Percentiles rank a stretch among this genome's conserved stretches.
These are phyloP conservation scores for Tenthredo notha DNA, from an alignment of 2,888 invertebrate species.

Conservation along the genomic window DNA sequence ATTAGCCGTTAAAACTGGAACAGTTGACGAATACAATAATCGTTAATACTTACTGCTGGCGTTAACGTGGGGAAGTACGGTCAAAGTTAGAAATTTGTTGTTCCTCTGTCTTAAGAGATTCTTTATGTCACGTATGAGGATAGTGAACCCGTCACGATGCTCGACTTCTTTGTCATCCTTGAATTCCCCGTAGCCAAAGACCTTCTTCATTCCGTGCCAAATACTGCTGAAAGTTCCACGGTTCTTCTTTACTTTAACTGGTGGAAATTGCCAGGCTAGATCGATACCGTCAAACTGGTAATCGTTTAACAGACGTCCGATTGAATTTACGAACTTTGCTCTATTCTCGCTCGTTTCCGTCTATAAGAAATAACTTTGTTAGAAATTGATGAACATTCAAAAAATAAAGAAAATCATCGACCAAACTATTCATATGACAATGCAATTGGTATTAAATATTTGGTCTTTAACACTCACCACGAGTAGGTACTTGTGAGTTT, in stretches of 20 bases:
- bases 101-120: constrained; percentile 84
- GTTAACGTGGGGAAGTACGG: constrained; percentile 87
- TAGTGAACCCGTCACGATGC: constrained; percentile 89
- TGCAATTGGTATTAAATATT: neutral
- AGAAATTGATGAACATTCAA: constrained; percentile 24
- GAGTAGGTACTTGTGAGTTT: constrained; percentile 84
- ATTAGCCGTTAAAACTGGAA: no score
- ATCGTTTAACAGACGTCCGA: constrained; percentile 85
- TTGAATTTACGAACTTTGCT: constrained; percentile 88
- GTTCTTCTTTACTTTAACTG: constrained; percentile 89
- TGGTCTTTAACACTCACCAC: constrained; percentile 80
- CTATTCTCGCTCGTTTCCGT: constrained; percentile 88
- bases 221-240: constrained; percentile 83
- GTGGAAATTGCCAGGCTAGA: constrained; percentile 92
- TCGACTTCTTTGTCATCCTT: constrained; percentile 91
- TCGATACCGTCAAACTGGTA: constrained; percentile 94
- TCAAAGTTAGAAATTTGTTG: constrained; percentile 84
- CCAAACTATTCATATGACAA: neutral
- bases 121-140: constrained; percentile 87
- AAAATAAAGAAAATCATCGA: neutral
- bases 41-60: constrained; percentile 81
- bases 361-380: constrained; percentile 74
- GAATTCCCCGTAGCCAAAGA: constrained; percentile 84
- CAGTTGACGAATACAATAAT: neutral
- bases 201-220: constrained; percentile 89